Evolutionary conservation across 2,797 vertebrate genomes (phyloP), one percentile per base, ranked within the genome.

Genomic region (Gambusia yucatana): DNA sequence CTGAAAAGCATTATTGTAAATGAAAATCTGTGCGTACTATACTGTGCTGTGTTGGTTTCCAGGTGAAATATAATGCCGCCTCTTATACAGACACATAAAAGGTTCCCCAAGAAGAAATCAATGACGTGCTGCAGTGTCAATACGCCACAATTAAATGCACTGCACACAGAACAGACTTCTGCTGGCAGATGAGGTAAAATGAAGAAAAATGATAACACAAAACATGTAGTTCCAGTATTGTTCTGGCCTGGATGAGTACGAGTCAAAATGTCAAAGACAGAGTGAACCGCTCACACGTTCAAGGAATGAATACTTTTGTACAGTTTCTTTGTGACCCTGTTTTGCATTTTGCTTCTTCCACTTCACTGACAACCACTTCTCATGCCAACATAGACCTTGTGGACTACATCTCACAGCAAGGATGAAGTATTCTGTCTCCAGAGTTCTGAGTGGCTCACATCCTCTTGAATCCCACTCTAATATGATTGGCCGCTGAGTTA

Each of bases 401-500:
- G 82, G 83, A 80, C 79, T 79, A 43, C 46, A 86, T 85, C 83
- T 88, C 90, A 87, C 76, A 82, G 83, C 72, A 70, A 84, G 80
- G 85, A 89, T 91, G 91, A 93, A 88, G 87, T 92, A 92, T 90
- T 86, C 17, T 76, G 88, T 93, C 90, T 94, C 92, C 84, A 88
- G 93, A 91, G 92, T 77, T 93, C 89, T 88, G 71, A 78, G 83
- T 59, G 83, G 78, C 90, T 93, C 89, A 86, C 78, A 90, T 92
- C 82, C 89, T 84, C 87, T 86, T 87, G 82, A 86, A 61, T 85
- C 85, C 76, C 79, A 55, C 91, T 89, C 76, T 81, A 83, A 89
- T 84, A 61, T 88, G 92, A 94, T 94, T 93, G 92, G 93, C 89
- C 74, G 89, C 80, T 84, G 71, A 89, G 86, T 91, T 94, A 92